phyloP scores from a whole-genome alignment of 2,797 vertebrate genomes.

The Rousettus madagascariensis region DNA sequence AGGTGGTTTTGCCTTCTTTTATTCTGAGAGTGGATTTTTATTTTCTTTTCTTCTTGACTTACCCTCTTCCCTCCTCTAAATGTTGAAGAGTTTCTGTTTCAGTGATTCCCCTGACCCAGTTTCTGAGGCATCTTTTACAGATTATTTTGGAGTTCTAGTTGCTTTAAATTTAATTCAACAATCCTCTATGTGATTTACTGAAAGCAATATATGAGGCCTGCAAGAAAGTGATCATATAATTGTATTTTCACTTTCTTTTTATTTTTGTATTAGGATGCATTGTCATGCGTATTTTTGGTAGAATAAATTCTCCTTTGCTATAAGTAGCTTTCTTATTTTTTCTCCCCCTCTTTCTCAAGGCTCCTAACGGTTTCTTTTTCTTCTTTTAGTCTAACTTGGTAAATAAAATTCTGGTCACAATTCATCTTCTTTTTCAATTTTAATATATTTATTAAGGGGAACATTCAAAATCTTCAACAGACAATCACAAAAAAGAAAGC shows the following conservation, averaged over 20 bases:
- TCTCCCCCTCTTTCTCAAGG: conserved; percentile 63
- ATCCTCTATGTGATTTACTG: conserved; percentile 84
- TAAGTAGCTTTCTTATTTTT: conserved; percentile 85
- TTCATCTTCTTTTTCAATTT: conserved; percentile 75
- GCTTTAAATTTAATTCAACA: conserved; percentile 82
- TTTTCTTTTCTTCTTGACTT: conserved; percentile 70
- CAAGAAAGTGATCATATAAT: conserved; percentile 90
- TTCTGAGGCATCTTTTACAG: conserved; percentile 83
- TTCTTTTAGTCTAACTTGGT: conserved; percentile 72
- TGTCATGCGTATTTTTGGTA: conserved; percentile 96
- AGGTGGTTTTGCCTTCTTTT: conserved; percentile 81
- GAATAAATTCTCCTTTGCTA: conserved; percentile 95
- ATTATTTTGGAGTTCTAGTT: conserved; percentile 81
- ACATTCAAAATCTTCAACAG: conserved; percentile 69
- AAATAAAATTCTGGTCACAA: conserved; percentile 82
- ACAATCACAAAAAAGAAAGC: conserved; percentile 47
- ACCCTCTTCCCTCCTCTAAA: conserved; percentile 73
- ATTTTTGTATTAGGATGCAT: conserved; percentile 94
- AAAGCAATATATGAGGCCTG: conserved; percentile 89
- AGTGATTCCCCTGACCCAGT: conserved; percentile 82
- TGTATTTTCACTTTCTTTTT: conserved; percentile 92
- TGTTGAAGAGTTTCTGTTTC: conserved; percentile 85
- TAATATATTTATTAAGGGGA: conserved; percentile 77
- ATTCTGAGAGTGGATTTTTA: conserved; percentile 64
- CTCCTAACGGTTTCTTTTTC: conserved; percentile 51